Conservation (phyloP, 2,113 vertebrate genomes). For the Caranx melampygus region DNA sequence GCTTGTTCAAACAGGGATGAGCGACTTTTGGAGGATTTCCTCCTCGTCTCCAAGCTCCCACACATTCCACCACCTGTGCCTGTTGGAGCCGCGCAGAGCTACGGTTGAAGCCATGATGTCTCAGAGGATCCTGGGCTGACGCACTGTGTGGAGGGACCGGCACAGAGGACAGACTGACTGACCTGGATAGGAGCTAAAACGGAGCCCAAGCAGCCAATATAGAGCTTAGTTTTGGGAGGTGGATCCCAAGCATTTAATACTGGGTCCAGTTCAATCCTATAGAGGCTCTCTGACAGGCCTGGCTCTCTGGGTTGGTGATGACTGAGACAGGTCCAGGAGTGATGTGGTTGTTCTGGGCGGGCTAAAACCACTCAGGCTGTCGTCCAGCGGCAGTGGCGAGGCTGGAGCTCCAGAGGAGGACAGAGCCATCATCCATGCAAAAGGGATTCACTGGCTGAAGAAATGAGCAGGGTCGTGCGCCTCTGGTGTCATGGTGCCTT, state of each 20-base stretch:
- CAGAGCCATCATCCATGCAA: conserved; percentile 13
- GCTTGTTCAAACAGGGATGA: conserved; percentile 35
- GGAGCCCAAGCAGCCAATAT: conserved; percentile 29
- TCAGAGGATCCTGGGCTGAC: conserved; percentile 68
- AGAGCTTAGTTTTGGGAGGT: conserved; percentile 53
- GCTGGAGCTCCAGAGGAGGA: conserved; percentile 45
- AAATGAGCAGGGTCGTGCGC: conserved; percentile 36
- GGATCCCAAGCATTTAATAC: conserved; percentile 35
- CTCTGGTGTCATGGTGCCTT: conserved; percentile 50
- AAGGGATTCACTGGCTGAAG: conserved; percentile 43
- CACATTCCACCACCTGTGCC: conserved; percentile 57
- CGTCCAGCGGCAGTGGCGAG: conserved; percentile 39
- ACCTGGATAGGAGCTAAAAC: conserved; percentile 77
- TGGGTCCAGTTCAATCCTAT: conserved; percentile 13
- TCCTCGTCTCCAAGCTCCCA: background rate
- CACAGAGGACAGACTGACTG: conserved; percentile 70
- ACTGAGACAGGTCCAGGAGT: conserved; percentile 62
- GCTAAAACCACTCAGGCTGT: conserved; percentile 61
- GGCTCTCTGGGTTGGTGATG: conserved; percentile 38
- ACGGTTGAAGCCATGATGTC: conserved; percentile 49
- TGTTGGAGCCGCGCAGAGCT: conserved; percentile 51
- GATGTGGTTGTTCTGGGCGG: conserved; percentile 69
- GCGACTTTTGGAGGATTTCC: conserved; percentile 45
- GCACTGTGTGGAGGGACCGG: conserved; percentile 53
- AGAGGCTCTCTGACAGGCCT: conserved; percentile 34